Conservation (phyloP, 1,140 invertebrate genomes). For the Mya arenaria region DNA sequence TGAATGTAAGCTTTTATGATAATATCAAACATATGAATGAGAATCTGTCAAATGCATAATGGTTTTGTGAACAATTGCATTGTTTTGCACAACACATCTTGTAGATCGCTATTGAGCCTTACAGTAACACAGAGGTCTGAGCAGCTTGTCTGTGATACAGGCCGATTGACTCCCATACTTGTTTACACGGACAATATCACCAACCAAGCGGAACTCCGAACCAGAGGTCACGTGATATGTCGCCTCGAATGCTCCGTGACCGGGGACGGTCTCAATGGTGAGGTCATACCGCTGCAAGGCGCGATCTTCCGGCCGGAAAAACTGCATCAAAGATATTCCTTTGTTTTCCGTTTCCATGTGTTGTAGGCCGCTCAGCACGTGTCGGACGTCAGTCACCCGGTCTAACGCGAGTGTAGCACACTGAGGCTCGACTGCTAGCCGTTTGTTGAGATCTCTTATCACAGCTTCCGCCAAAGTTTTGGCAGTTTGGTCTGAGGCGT, state of each 20-base stretch:
- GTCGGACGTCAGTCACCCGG: constrained; percentile 37
- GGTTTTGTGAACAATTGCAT: no score
- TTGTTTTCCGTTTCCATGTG: constrained; percentile 37
- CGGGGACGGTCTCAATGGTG: constrained; percentile 18
- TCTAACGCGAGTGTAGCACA: constrained; percentile 61
- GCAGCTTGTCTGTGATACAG: constrained; percentile 39
- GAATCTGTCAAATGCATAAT: no score
- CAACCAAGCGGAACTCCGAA: background rate
- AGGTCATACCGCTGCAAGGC: constrained; percentile 21
- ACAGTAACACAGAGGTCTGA: constrained; percentile 41
- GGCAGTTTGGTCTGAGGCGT: background rate
- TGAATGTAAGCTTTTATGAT: no score
- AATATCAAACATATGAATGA: no score
- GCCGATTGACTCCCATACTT: constrained; percentile 33
- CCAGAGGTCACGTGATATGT: background rate
- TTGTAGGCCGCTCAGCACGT: constrained; percentile 47
- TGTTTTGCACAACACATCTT: no score
- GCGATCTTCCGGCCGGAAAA: constrained; percentile 23
- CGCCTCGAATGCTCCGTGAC: constrained; percentile 39
- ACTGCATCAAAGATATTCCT: constrained; percentile 48
- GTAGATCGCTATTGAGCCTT: no score
- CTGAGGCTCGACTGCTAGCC: constrained; percentile 14
- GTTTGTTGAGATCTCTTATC: constrained; percentile 88
- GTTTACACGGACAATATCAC: constrained; percentile 32
- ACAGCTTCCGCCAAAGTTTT: constrained; percentile 50